Evolutionary conservation across 1,140 invertebrate genomes (phyloP).

Genomic region (Agraylea sexmaculata): DNA sequence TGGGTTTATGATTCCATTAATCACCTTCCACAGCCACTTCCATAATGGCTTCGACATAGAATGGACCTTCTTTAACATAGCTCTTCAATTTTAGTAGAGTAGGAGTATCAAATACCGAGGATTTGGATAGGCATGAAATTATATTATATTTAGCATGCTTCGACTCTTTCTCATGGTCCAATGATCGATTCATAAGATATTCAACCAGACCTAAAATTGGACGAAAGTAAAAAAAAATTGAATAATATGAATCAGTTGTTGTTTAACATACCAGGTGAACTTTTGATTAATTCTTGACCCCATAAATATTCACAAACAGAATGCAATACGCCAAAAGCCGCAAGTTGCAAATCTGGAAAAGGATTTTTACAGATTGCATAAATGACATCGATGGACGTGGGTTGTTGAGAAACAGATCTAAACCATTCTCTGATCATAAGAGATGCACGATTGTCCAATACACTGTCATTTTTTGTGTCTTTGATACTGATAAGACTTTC

Average conservation of each 20-base stretch:
- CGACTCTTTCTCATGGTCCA: slow-evolving; percentile 55
- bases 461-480: slow-evolving; percentile 24
- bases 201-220: slow-evolving; percentile 59
- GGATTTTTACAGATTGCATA: slow-evolving; percentile 45
- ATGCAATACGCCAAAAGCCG: slow-evolving; percentile 41
- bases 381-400: slow-evolving; percentile 31
- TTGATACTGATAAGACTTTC: slow-evolving; percentile 39
- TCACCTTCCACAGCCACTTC: slow-evolving; percentile 58
- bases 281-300: slow-evolving; percentile 48
- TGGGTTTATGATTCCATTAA: slow-evolving; percentile 31
- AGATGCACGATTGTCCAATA: slow-evolving; percentile 33
- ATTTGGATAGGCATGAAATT: slow-evolving; percentile 50
- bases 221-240: slow-evolving; percentile 13
- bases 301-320: slow-evolving; percentile 45
- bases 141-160: slow-evolving; percentile 65
- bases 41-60: slow-evolving; percentile 49
- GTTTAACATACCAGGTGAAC: slow-evolving; percentile 37
- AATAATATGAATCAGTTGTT: slow-evolving; percentile 9
- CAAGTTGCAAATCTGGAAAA: slow-evolving; percentile 49
- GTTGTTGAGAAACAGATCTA: slow-evolving; percentile 30
- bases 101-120: slow-evolving; percentile 50
- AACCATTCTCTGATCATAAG: slow-evolving; percentile 42
- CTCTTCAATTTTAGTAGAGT: slow-evolving; percentile 47
- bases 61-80: slow-evolving; percentile 61
- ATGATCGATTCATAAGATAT: slow-evolving; percentile 58